These are phyloP conservation scores for Hippocampus comes DNA, from an alignment of 2,113 vertebrate species.

Conservation along the genomic window DNA sequence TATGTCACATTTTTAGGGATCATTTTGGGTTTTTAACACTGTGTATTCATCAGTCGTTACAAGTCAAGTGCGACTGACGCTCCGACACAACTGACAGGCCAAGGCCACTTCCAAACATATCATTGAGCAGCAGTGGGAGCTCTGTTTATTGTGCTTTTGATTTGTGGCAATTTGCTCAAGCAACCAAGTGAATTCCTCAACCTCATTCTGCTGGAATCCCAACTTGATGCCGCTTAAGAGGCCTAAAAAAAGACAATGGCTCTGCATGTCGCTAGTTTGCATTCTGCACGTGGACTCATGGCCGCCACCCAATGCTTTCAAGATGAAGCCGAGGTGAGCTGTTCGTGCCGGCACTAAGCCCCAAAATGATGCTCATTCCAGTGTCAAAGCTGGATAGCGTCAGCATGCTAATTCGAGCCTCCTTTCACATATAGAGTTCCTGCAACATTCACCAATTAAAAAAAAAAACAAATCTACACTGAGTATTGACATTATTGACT, in stretches of 20 bases:
- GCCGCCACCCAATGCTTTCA: not conserved
- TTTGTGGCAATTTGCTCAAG: not conserved
- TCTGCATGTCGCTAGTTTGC: not conserved
- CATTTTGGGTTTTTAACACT: not conserved
- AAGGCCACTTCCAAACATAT: not conserved
- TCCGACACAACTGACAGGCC: not conserved
- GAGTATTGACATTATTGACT: not conserved
- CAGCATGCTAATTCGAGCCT: not conserved
- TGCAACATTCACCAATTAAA: not conserved
- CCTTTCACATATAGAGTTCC: not conserved
- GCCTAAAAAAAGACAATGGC: constrained; percentile 3
- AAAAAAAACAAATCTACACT: not conserved
- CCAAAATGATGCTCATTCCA: not conserved
- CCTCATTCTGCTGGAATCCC: not conserved
- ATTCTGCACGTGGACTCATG: not conserved
- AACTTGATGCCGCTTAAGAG: not conserved
- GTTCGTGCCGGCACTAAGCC: not conserved
- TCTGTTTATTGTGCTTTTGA: not conserved
- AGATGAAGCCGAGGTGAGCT: not conserved
- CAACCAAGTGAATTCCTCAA: not conserved
- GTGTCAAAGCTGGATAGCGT: not conserved
- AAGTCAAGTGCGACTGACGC: not conserved
- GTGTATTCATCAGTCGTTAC: not conserved
- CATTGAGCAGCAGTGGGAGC: not conserved
- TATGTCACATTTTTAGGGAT: not conserved